Conservation (phyloP, 2,797 vertebrate genomes). For the Antrozous pallidus region DNA sequence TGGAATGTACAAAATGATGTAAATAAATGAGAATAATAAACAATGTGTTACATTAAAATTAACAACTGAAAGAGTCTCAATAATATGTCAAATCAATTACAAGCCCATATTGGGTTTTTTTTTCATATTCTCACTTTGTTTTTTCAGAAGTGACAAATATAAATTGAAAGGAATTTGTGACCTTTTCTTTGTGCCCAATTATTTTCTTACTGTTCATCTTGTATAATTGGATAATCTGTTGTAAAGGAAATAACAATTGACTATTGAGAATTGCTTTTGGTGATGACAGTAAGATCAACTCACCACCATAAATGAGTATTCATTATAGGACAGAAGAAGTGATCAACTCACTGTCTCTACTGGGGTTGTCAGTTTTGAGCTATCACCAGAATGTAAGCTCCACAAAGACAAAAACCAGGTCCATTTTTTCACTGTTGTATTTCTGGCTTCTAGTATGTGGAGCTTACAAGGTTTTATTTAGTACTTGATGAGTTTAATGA, state of each 20-base stretch:
- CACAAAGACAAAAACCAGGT: not conserved
- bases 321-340: not conserved
- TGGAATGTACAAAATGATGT: not conserved
- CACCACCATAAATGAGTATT: not conserved
- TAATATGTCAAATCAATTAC: slow-evolving; percentile 35
- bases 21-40: not conserved
- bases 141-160: not conserved
- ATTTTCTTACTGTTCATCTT: slow-evolving; percentile 23
- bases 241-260: not conserved
- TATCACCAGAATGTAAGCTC: not conserved
- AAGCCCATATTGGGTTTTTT: not conserved
- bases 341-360: not conserved
- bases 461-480: slow-evolving; percentile 10
- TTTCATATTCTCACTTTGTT: not conserved
- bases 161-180: not conserved
- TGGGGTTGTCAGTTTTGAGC: not conserved
- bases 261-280: not conserved
- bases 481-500: slow-evolving; percentile 12
- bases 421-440: not conserved
- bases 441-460: not conserved
- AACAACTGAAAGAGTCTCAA: slow-evolving; percentile 17
- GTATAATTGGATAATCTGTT: not conserved
- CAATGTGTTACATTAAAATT: slow-evolving; percentile 15
- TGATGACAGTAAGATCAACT: not conserved
- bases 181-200: not conserved